These are phyloP conservation scores for Mystacornis crossleyi DNA, from an alignment of 2,113 vertebrate species.

Conservation along the genomic window DNA sequence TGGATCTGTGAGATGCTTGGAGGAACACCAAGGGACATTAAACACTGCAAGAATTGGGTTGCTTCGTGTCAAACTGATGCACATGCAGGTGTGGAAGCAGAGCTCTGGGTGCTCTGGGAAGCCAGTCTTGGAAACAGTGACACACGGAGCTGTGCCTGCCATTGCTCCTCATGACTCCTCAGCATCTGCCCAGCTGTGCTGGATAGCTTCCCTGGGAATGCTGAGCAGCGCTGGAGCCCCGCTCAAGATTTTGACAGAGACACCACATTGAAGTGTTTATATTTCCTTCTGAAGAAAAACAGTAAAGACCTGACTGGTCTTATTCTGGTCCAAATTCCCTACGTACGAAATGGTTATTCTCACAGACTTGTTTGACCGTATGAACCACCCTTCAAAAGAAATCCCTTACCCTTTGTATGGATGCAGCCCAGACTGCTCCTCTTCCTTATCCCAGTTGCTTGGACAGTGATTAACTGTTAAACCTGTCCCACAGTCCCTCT, in stretches of 20 bases:
- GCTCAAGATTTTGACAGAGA: neutral
- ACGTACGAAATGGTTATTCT: neutral
- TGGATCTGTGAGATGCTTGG: neutral
- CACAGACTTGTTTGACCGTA: neutral
- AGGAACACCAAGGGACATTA: neutral
- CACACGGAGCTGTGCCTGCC: neutral
- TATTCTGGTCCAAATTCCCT: neutral
- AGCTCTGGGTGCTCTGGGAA: neutral
- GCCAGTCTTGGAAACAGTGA: neutral
- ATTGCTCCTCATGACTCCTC: neutral
- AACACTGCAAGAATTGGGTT: neutral
- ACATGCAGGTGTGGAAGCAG: neutral
- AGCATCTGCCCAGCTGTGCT: neutral
- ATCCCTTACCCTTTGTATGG: neutral
- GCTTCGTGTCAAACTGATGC: neutral
- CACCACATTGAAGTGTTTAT: neutral
- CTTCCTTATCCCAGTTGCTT: neutral
- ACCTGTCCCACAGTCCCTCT: neutral
- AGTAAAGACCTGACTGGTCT: neutral
- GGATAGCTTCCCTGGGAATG: neutral
- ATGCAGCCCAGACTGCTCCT: neutral
- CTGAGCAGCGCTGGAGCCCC: neutral
- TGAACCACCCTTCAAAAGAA: neutral
- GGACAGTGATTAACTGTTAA: neutral
- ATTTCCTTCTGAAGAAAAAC: neutral